A percentile compares a stretch with the other conserved stretches of the same genome.
These are phyloP conservation scores for Cichladusa arquata DNA, from an alignment of 2,113 vertebrate species.

Conservation along the genomic window DNA sequence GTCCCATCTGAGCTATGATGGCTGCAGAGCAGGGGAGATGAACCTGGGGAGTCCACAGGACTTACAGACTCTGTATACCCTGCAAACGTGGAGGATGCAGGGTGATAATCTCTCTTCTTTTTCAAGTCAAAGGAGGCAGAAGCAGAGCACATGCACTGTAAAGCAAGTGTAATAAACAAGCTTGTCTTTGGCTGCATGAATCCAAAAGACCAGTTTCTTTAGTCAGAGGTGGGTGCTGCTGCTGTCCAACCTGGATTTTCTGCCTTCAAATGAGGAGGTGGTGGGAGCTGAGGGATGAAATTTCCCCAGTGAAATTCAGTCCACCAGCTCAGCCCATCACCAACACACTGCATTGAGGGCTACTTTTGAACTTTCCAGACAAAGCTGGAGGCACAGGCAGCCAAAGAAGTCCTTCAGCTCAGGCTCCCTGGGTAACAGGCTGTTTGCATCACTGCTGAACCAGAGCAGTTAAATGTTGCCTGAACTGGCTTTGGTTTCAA, in stretches of 20 bases:
- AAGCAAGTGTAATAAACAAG: not conserved
- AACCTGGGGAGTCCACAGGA: not conserved
- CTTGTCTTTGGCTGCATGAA: not conserved
- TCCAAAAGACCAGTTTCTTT: not conserved
- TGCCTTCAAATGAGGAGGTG: not conserved
- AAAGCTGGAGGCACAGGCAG: not conserved
- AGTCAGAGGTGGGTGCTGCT: not conserved
- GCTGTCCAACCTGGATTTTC: not conserved
- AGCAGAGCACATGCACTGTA: not conserved
- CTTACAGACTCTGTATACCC: not conserved
- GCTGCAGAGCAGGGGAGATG: not conserved
- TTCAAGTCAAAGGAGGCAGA: not conserved
- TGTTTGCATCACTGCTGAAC: not conserved
- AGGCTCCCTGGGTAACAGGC: not conserved
- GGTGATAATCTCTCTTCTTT: not conserved
- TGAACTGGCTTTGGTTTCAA: constrained; percentile 15
- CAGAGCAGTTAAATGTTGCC: not conserved
- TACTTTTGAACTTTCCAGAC: not conserved
- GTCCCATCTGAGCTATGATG: not conserved
- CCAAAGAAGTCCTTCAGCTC: not conserved
- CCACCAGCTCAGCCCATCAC: not conserved
- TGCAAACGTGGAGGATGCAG: not conserved
- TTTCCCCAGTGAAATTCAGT: not conserved
- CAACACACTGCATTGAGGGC: not conserved
- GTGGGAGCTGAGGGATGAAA: not conserved